A percentile compares a stretch with the other conserved stretches of the same genome.
Conservation (phyloP, 2,888 invertebrate genomes). For the Nephrotoma appendiculata region DNA sequence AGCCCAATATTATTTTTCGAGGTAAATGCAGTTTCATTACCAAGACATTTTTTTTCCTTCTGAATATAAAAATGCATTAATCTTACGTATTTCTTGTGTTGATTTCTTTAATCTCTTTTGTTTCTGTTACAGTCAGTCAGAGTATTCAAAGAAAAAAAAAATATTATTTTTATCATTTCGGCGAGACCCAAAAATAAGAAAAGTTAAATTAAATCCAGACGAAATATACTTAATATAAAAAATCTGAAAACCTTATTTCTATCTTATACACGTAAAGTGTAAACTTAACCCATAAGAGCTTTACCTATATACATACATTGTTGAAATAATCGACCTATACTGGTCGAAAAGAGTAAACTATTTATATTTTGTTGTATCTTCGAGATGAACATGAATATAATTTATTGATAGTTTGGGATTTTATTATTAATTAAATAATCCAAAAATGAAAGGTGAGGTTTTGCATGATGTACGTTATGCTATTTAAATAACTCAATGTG, state of each 20-base stretch:
- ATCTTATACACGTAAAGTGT: neutral
- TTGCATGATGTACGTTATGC: neutral
- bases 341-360: too few species aligned
- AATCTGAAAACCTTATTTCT: neutral
- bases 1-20: neutral
- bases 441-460: neutral
- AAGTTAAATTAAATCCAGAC: neutral
- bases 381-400: too few species aligned
- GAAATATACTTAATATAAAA: neutral
- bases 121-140: neutral
- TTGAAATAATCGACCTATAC: neutral
- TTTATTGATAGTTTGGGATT: neutral
- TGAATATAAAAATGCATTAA: neutral
- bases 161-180: neutral
- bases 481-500: neutral
- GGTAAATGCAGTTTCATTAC: neutral
- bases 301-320: neutral
- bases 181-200: neutral
- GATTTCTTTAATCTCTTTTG: neutral
- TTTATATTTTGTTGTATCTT: too few species aligned
- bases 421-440: neutral
- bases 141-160: neutral
- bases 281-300: neutral
- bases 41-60: neutral
- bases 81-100: neutral